Evolutionary conservation across 2,888 invertebrate genomes (phyloP).

Genomic region (Polyploca ridens): DNA sequence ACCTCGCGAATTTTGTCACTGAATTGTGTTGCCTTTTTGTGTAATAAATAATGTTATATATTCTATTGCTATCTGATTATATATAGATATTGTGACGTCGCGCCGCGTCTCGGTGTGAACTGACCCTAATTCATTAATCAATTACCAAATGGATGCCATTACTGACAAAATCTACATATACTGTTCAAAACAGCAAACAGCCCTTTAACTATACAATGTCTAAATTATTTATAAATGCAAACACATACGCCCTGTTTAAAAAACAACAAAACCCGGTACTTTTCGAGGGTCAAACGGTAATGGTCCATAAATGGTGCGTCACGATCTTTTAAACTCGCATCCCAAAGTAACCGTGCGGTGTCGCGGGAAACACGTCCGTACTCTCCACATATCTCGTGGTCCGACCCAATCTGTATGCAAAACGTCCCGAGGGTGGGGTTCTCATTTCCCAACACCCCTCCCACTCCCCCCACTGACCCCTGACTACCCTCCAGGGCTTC

Average conservation of each 20-base stretch:
- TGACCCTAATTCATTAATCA: too few species aligned
- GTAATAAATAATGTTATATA: too few species aligned
- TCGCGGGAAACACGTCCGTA: conserved; percentile 14
- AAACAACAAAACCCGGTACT: conserved; percentile 18
- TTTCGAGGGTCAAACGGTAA: conserved; percentile 32
- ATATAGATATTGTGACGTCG: too few species aligned
- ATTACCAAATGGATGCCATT: not conserved
- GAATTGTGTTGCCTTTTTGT: too few species aligned
- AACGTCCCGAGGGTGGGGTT: conserved; percentile 42
- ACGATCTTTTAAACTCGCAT: conserved; percentile 24
- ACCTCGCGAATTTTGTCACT: too few species aligned
- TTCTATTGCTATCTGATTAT: too few species aligned
- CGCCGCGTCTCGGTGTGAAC: too few species aligned
- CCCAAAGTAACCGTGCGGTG: conserved; percentile 21
- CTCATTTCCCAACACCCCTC: conserved; percentile 41
- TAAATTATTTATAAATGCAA: conserved; percentile 37
- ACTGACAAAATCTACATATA: not conserved
- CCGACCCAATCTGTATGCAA: conserved; percentile 55
- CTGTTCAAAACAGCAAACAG: not conserved
- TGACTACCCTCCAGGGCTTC: conserved; percentile 16
- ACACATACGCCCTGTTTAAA: conserved; percentile 26
- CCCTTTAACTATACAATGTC: conserved; percentile 11
- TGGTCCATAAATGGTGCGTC: conserved; percentile 24
- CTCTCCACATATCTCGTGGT: conserved; percentile 25
- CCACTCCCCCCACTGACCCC: conserved; percentile 9